Base-by-base conservation (phyloP, 1,140 invertebrate genomes). In the Drosophila prosaltans region DNA sequence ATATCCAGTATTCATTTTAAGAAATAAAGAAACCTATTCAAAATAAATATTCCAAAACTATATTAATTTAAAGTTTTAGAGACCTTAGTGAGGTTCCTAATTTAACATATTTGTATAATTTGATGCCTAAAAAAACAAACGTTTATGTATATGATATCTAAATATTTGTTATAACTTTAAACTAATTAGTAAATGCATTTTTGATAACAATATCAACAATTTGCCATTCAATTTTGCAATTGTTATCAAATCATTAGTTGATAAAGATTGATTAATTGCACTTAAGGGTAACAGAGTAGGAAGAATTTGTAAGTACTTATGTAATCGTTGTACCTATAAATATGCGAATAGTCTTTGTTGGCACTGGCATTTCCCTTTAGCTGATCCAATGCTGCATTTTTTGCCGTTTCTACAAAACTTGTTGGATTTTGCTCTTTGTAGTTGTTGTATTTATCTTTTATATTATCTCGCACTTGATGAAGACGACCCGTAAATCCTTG, bases 401-500 rank as follows among this genome's bases (percentile, higher is more conserved):
- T 91, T 1, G 81, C 64, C 43, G 91, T 74, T 69, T 93, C 92
- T 10, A 90, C 75, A 41, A 94, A 81, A 82, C 94, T 92, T 58
- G 92, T 64, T 63, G 94, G 92, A 92, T 94, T 82, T 72, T 93
- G 89, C 61, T 96, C 94, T 62, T 94, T 95, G 92, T 94, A 95
- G 8, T 90, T 85, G 3, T 92, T 80, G 93, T 94, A 95, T 76
- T 93, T 93, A 81, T 95, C 94, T 63, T 93, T 93, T 21, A 95
- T 91, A 48, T 93, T 93, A 36, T 96, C 95, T 32, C 95, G 93
- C 59, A 94, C 92, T 28, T 93, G 92, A 82, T 97, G 96, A n/a
- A 95, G 88, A 32, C 95, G 93, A n/a, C 96, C 96, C 0, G 94
- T 86, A 30, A 95, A 90, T 6, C 96, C 96, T 80, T 96, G 94